Conservation (phyloP, 2,888 invertebrate genomes). For the Sicus ferrugineus region DNA sequence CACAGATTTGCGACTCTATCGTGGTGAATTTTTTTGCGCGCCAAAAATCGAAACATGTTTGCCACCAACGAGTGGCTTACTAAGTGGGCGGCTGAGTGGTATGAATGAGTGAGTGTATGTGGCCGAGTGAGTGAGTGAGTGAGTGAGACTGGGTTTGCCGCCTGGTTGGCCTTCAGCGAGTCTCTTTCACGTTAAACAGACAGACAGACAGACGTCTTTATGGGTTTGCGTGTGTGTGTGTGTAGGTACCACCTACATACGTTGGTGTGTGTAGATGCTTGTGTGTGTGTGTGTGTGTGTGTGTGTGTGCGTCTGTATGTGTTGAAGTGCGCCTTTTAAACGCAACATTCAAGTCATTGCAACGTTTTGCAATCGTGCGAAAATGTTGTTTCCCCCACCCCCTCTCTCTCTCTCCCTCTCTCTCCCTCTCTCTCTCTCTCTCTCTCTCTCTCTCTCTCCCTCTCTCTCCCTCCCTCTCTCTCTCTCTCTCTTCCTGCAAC, state of each 20-base stretch:
- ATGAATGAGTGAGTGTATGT: not conserved
- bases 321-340: conserved; percentile 42
- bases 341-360: conserved; percentile 61
- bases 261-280: conserved; percentile 36
- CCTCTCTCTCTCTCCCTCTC: conserved; percentile 42
- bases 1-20: conserved; percentile 27
- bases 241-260: conserved; percentile 8
- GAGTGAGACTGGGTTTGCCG: no score
- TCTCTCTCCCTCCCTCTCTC: conserved; percentile 42
- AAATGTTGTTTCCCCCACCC: conserved; percentile 40
- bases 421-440: conserved; percentile 37
- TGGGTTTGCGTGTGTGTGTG: conserved; percentile 40
- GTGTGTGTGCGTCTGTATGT: conserved; percentile 40
- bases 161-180: conserved; percentile 33
- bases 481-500: conserved; percentile 39
- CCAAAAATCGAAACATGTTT: conserved; percentile 34
- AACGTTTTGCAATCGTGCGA: conserved; percentile 40
- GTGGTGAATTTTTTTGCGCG: conserved; percentile 30
- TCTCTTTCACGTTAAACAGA: not conserved
- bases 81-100: not conserved
- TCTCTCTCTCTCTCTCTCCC: not conserved
- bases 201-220: conserved; percentile 47
- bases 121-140: not conserved
- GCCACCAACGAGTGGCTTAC: not conserved
- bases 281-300: conserved; percentile 27